phyloP scores from a whole-genome alignment of 2,888 invertebrate species.

The Neoitamus cyanurus region DNA sequence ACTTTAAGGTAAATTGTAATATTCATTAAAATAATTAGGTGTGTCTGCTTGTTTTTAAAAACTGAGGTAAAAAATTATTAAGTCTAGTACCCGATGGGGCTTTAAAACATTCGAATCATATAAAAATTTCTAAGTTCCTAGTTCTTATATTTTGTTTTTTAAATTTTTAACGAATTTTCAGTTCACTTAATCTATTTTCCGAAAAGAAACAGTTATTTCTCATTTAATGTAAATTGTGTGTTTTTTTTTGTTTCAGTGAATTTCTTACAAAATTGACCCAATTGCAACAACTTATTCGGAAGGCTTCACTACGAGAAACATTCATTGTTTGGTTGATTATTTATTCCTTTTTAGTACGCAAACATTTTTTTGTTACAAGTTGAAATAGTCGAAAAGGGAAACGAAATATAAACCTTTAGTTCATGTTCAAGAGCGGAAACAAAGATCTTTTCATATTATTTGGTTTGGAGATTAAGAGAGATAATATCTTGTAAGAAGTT shows the following conservation, averaged over 20 bases:
- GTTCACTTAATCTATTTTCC: constrained; percentile 31
- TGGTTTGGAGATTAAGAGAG: too few relatives aligned
- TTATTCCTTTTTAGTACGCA: too few relatives aligned
- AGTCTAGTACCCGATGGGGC: constrained; percentile 8
- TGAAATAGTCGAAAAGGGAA: neutral
- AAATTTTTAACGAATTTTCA: constrained; percentile 15
- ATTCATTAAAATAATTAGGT: neutral
- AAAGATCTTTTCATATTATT: too few relatives aligned
- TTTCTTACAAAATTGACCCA: constrained; percentile 42
- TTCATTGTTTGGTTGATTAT: neutral
- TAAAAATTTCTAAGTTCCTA: constrained; percentile 27
- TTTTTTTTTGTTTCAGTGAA: neutral
- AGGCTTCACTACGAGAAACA: neutral
- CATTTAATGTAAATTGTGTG: constrained; percentile 41
- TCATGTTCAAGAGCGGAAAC: too few relatives aligned
- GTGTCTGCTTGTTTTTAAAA: neutral
- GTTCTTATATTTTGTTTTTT: neutral
- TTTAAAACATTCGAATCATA: constrained; percentile 27
- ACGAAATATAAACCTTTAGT: neutral
- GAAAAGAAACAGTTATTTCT: constrained; percentile 38
- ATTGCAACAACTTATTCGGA: constrained; percentile 15
- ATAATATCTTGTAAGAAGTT: too few relatives aligned
- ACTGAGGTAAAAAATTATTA: constrained; percentile 4
- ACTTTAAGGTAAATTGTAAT: neutral
- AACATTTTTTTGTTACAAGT: too few relatives aligned